These are phyloP conservation scores for Spodoptera picta DNA, from an alignment of 2,888 invertebrate genomes.

Conservation along the genomic window DNA sequence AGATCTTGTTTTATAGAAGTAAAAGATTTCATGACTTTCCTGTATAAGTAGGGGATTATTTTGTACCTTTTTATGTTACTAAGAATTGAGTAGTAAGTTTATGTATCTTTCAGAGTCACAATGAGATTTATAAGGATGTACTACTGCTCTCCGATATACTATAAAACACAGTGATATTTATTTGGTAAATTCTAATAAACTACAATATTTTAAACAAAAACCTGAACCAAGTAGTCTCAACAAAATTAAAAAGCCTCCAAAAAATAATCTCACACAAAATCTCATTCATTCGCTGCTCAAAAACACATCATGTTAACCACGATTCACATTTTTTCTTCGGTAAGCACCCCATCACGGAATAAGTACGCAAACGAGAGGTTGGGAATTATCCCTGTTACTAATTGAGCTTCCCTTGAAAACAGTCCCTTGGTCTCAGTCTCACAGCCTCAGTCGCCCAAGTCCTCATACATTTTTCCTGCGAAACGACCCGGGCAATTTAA, in stretches of 20 bases:
- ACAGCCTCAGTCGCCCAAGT: conserved; percentile 29
- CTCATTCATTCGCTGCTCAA: conserved; percentile 17
- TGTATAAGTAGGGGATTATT: no score
- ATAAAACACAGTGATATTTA: no score
- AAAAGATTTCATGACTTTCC: no score
- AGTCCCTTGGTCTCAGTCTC: conserved; percentile 2
- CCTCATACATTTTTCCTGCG: conserved; percentile 69
- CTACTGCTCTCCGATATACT: no score
- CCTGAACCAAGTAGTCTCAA: no score
- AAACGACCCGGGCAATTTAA: conserved; percentile 67
- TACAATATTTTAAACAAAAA: no score
- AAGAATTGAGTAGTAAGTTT: no score
- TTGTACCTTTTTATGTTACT: no score
- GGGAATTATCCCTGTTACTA: conserved; percentile 61
- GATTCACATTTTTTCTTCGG: conserved; percentile 46
- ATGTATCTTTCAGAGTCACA: no score
- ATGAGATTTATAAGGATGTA: no score
- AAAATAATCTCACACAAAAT: background rate
- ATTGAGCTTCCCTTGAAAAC: conserved; percentile 55
- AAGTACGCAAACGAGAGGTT: conserved; percentile 59
- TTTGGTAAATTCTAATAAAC: no score
- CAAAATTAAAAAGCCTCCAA: conserved; percentile 1
- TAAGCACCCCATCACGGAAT: conserved; percentile 49
- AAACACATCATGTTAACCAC: conserved; percentile 48
- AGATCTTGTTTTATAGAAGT: no score